phyloP scores from a whole-genome alignment of 2,888 invertebrate genomes.

The Agonum fuliginosum region DNA sequence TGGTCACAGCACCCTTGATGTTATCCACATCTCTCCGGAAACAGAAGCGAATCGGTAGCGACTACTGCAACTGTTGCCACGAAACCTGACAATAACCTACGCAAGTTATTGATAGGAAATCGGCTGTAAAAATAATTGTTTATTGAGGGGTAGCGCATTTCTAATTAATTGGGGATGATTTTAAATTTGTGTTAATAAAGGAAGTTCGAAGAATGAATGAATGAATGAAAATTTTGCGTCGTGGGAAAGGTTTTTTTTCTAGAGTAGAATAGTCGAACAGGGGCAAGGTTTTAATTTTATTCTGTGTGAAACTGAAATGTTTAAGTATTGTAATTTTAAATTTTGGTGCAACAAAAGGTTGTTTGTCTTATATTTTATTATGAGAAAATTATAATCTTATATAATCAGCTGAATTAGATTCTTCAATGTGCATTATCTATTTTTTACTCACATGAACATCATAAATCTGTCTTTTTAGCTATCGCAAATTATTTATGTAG shows the following conservation, averaged over 20 bases:
- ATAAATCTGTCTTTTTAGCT: background rate
- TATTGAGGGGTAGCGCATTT: background rate
- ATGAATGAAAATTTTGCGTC: constrained; percentile 39
- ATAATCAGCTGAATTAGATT: constrained; percentile 3
- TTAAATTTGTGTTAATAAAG: constrained; percentile 55
- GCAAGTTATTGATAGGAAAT: constrained; percentile 45
- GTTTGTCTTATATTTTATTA: constrained; percentile 38
- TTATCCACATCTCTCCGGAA: constrained; percentile 40
- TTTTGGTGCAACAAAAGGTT: constrained; percentile 21
- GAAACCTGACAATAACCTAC: constrained; percentile 22
- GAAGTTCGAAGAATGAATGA: constrained; percentile 17
- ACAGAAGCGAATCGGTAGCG: constrained; percentile 44
- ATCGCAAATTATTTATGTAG: no score
- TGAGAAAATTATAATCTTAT: constrained; percentile 29
- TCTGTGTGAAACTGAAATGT: constrained; percentile 12
- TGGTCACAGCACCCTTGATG: constrained; percentile 34
- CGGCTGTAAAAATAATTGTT: constrained; percentile 28
- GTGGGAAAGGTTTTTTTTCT: constrained; percentile 42
- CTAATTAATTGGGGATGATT: constrained; percentile 38
- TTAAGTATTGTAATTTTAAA: constrained; percentile 34
- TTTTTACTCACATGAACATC: background rate
- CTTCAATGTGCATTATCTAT: background rate
- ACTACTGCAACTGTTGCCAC: constrained; percentile 33
- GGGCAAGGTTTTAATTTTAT: constrained; percentile 24
- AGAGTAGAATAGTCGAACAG: background rate